phyloP scores from a whole-genome alignment of 30 jellyfish, hydroid and myxozoan genomes.

The Hydra vulgaris region DNA sequence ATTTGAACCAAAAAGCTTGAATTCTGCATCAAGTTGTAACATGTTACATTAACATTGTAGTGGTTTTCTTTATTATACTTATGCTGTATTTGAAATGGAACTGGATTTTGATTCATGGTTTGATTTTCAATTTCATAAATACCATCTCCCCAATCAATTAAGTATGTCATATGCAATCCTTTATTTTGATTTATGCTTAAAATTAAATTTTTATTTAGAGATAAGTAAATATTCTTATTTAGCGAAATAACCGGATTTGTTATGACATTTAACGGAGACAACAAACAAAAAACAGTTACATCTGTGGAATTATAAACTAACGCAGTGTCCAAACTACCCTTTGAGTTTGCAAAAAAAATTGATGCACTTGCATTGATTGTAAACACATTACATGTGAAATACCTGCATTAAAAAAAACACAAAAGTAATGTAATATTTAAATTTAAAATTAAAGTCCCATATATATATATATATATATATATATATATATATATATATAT shows the following conservation, averaged over 20 bases:
- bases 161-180: neutral
- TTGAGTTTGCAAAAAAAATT: no score
- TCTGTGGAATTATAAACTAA: no score
- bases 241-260: neutral
- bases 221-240: no score
- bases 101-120: neutral
- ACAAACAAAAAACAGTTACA: neutral
- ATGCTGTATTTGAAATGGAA: neutral
- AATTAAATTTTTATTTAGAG: neutral
- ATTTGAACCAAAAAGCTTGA: neutral
- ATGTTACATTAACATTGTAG: neutral
- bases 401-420: no score
- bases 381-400: no score
- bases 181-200: neutral
- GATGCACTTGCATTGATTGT: no score
- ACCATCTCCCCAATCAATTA: neutral
- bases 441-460: no score
- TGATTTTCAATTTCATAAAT: neutral
- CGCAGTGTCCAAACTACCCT: no score
- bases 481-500: no score
- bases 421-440: no score
- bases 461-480: no score
- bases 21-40: neutral
- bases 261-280: neutral
- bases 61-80: neutral